These are phyloP conservation scores for Antheraea assamensis DNA, from an alignment of 2,888 invertebrate species.

Conservation along the genomic window DNA sequence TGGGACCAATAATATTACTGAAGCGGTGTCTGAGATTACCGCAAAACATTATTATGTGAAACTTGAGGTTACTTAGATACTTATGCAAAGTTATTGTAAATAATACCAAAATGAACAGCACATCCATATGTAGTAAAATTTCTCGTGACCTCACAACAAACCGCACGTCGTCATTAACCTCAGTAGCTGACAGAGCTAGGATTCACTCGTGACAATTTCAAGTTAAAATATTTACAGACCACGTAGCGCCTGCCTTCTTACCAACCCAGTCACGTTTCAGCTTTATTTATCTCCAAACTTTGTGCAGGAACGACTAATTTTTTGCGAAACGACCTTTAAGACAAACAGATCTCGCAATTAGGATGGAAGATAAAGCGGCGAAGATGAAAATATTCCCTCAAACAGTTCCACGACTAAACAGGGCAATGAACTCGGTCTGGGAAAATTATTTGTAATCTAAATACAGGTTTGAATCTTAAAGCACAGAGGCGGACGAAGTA, in stretches of 20 bases:
- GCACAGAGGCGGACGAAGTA: slow-evolving; percentile 26
- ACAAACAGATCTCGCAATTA: slow-evolving; percentile 7
- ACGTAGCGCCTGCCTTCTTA: slow-evolving; percentile 32
- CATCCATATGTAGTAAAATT: slow-evolving; percentile 26
- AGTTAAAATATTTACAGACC: slow-evolving; percentile 29
- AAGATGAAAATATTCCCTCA: slow-evolving; percentile 14
- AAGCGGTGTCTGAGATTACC: too few species aligned
- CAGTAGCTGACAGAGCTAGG: slow-evolving; percentile 36
- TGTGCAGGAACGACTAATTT: slow-evolving; percentile 4
- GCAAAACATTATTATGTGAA: not conserved
- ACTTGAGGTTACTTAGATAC: not conserved
- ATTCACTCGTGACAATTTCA: slow-evolving; percentile 25
- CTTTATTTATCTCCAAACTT: slow-evolving; percentile 34
- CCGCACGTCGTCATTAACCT: slow-evolving; percentile 35
- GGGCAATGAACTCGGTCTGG: slow-evolving; percentile 22
- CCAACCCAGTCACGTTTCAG: slow-evolving; percentile 42
- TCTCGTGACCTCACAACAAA: slow-evolving; percentile 34
- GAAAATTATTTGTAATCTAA: slow-evolving; percentile 17
- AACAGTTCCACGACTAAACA: slow-evolving; percentile 18
- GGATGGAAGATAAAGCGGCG: slow-evolving; percentile 12
- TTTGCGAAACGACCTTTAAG: not conserved
- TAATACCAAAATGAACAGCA: slow-evolving; percentile 1
- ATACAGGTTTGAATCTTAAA: slow-evolving; percentile 26
- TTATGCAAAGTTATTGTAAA: not conserved
- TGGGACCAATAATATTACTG: not conserved